Base-by-base conservation (phyloP, 2,888 invertebrate species). In the Sarcophaga rosellei region DNA sequence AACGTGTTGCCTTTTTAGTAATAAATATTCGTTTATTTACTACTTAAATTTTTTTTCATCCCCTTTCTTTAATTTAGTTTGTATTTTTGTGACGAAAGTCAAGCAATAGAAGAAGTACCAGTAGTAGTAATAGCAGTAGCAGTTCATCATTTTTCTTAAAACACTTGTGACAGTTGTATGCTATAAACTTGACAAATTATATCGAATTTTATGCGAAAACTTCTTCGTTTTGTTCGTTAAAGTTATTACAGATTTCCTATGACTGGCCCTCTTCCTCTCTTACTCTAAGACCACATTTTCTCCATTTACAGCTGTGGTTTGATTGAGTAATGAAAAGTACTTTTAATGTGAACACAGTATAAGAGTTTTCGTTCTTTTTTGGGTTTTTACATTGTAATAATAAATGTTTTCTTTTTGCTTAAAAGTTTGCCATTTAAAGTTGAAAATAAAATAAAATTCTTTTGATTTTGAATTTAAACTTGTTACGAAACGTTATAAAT, bases 131-230 rank as follows among this genome's bases (percentile, higher is more conserved):
- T 15, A 53, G 53, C 17, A n/a, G 66, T 8, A 68, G 47, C n/a
- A 86, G 82, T 86, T 82, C 76, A 82, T 82, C 85, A 85, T 76
- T 77, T 86, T 76, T 53, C 17, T 70, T 70, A 72, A 76, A 75
- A 69, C 79, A 82, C 68, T 79, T 86, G 75, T 79, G 79, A 72
- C 85, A 86, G 82, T 80, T 86, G 79, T 72, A 80, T 73, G 84
- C 78, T 45, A 61, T 78, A 86, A 86, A 84, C 76, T 84, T 84
- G 81, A 86, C 78, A 86, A 84, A 86, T 86, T 86, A 75, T 84
- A 84, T 84, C 53, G 84, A 70, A 81, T 86, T 86, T 86, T 81
- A 86, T 86, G 70, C n/a, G 84, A 81, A 86, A 86, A 86, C 47
- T 86, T 86, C 59, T 61, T 61, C 20, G 17, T 78, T 76, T 35